Base-by-base conservation (phyloP, 1,140 invertebrate species). In the Drosophila simulans region DNA sequence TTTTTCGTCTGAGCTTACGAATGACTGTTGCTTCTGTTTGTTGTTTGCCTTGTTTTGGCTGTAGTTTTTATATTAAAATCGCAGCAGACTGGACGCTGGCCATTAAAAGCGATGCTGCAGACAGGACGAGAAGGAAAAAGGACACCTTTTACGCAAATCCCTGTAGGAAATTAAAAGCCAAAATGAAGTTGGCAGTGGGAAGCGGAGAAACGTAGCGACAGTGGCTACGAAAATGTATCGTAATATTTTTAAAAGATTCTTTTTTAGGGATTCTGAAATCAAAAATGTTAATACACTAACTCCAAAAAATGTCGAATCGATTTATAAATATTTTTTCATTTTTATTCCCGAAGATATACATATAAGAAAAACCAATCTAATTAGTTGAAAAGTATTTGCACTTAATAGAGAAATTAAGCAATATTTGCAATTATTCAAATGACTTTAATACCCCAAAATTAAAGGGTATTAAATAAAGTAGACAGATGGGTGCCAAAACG, bases 31-130 rank as follows among this genome's bases (percentile, higher is more conserved):
- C 54, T 79, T 49, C 69, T 64, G 58, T 57, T 86, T 80, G 77
- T 80, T 69, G 62, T 59, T 65, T 66, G 54, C 48, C 22, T 53
- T 52, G 53, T 31, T 60, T 63, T 63, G 70, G 75, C 62, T 79
- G 77, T 83, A 83, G 84, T 89, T 88, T 89, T 88, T 89, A 89
- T 88, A 88, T 88, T 88, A 88, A 88, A 89, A 83, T 83, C 53
- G 54, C 55, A n/a, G 43, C 84, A 82, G 83, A 80, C 83, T 89
- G 84, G 83, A 73, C 79, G 65, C 64, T 48, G 65, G 64, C 84
- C 71, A 88, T 88, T 88, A 88, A 88, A 80, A 72, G 74, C 69
- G 81, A 69, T 79, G 80, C 74, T 66, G 56, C 77, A 70, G 81
- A 80, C 72, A 31, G 25, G 37, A 42, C 37, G 42, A 37, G 70